These are phyloP conservation scores for Apostichopus japonicus DNA, from an alignment of 35 echinoderm and acorn worm genomes.

Conservation along the genomic window DNA sequence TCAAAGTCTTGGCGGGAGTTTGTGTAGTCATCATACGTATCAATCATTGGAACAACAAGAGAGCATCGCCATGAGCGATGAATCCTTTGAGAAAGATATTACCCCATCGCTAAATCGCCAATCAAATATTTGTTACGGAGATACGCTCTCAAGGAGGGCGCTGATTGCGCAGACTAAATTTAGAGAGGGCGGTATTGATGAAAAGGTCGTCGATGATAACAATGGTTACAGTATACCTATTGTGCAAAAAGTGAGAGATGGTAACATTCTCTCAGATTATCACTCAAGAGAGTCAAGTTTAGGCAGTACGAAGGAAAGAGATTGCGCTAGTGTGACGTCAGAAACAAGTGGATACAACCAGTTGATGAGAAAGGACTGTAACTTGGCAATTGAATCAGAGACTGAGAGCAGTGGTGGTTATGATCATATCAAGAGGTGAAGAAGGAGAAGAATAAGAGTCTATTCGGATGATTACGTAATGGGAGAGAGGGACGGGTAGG, in stretches of 20 bases:
- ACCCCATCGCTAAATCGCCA: neutral
- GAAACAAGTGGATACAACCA: neutral
- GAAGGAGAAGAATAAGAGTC: too few relatives aligned
- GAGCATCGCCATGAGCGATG: neutral
- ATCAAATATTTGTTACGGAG: neutral
- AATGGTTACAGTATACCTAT: conserved; percentile 20
- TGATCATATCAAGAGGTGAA: too few relatives aligned
- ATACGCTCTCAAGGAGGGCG: too few relatives aligned
- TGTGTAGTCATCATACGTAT: conserved; percentile 35
- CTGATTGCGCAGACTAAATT: neutral
- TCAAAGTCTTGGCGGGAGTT: conserved; percentile 35
- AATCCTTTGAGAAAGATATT: neutral
- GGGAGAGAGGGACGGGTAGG: too few relatives aligned
- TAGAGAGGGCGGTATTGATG: neutral
- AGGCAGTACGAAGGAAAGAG: neutral
- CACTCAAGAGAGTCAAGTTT: neutral
- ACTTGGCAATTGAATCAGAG: neutral
- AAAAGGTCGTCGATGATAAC: neutral
- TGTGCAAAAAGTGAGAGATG: neutral
- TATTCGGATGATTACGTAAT: too few relatives aligned
- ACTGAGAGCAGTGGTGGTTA: conserved; percentile 12
- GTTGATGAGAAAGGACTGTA: neutral
- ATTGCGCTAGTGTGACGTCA: neutral
- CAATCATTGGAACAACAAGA: conserved; percentile 35
- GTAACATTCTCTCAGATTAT: neutral